phyloP scores from a whole-genome alignment of 2,888 invertebrate species.

The Philereme vetulata region DNA sequence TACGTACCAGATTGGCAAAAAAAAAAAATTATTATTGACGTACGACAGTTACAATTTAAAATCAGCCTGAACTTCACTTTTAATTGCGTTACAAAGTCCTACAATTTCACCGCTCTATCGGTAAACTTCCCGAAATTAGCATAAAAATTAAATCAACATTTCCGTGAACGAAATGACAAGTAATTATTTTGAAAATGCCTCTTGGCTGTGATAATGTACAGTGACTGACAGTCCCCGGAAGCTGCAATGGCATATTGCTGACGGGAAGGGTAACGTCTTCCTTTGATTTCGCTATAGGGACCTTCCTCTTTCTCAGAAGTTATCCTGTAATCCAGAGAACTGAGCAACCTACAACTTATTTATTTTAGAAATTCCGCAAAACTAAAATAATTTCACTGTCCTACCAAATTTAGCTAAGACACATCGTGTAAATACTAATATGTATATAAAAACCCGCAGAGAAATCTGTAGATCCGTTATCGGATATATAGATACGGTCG shows the following conservation, averaged over 20 bases:
- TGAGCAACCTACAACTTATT: not conserved
- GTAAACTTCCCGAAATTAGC: constrained; percentile 47
- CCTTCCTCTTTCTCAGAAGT: not conserved
- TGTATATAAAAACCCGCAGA: too few relatives aligned
- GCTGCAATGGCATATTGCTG: not conserved
- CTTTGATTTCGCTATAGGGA: not conserved
- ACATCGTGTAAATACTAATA: too few relatives aligned
- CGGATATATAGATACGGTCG: too few relatives aligned
- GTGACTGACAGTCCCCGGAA: constrained; percentile 4
- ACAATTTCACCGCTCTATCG: constrained; percentile 35
- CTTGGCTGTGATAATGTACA: constrained; percentile 57
- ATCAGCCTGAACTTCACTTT: constrained; percentile 28
- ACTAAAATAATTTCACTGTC: too few relatives aligned
- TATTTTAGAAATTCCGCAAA: too few relatives aligned
- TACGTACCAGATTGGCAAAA: constrained; percentile 1
- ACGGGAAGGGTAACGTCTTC: not conserved
- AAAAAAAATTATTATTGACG: constrained; percentile 29
- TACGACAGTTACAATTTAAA: constrained; percentile 25
- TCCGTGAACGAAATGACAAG: constrained; percentile 58
- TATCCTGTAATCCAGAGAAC: not conserved
- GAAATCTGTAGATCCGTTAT: too few relatives aligned
- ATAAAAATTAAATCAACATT: constrained; percentile 58
- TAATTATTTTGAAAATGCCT: constrained; percentile 65
- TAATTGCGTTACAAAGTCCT: constrained; percentile 33
- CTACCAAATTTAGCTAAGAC: too few relatives aligned